Conservation (phyloP, 2,797 vertebrate genomes). For the Myotis pilosus region DNA sequence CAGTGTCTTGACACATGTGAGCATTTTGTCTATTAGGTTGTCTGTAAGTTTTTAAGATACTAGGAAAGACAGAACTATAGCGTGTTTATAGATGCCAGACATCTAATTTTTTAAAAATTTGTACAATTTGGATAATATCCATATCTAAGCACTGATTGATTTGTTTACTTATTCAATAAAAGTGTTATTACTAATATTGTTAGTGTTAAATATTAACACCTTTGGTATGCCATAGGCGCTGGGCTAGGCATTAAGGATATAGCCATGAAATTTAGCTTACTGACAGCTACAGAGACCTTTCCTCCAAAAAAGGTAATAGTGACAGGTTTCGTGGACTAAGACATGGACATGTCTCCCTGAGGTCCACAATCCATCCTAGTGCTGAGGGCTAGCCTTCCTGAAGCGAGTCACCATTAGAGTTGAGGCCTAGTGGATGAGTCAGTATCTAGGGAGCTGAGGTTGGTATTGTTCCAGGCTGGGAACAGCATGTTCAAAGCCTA, state of each 20-base stretch:
- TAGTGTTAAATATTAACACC: neutral
- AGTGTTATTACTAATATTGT: neutral
- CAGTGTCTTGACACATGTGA: neutral
- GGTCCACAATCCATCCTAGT: neutral
- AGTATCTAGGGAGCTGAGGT: neutral
- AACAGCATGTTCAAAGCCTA: slow-evolving; percentile 44
- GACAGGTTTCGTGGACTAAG: neutral
- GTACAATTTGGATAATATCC: neutral
- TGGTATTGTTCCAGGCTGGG: neutral
- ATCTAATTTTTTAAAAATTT: neutral
- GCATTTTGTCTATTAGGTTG: neutral
- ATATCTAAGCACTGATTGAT: neutral
- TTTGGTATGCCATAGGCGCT: neutral
- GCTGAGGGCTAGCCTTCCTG: neutral
- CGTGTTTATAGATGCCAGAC: neutral
- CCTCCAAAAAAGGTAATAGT: neutral
- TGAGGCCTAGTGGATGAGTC: neutral
- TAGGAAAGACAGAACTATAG: neutral
- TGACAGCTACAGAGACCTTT: neutral
- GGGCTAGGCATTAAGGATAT: neutral
- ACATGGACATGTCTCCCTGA: neutral
- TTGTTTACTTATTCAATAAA: neutral
- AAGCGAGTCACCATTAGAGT: neutral
- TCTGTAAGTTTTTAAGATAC: neutral
- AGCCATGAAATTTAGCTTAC: neutral